Conservation (phyloP, 1,140 invertebrate species). For the Bombus waltoni region DNA sequence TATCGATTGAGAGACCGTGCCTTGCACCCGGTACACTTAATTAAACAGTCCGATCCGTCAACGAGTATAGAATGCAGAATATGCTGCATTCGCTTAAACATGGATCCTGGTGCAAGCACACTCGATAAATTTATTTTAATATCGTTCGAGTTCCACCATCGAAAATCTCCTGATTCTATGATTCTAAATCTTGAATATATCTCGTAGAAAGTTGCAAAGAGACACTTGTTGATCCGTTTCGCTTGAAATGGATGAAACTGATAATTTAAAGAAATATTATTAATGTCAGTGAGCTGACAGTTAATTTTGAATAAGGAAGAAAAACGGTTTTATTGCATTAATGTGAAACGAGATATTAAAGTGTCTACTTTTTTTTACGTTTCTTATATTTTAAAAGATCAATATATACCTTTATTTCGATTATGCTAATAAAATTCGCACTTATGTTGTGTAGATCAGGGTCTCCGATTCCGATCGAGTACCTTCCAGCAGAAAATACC, state of each 20-base stretch:
- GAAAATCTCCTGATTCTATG: no score
- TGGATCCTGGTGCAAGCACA: slow-evolving; percentile 53
- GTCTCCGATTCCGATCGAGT: slow-evolving; percentile 95
- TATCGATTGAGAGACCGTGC: slow-evolving; percentile 66
- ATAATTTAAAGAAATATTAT: background rate
- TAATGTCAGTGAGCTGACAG: background rate
- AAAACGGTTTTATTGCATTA: background rate
- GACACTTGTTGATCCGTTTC: background rate
- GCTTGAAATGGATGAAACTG: background rate
- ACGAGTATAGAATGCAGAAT: slow-evolving; percentile 7
- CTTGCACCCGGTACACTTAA: slow-evolving; percentile 57
- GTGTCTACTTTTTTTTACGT: background rate
- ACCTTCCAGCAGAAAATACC: slow-evolving; percentile 94
- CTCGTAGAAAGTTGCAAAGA: background rate
- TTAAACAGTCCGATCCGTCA: slow-evolving; percentile 2
- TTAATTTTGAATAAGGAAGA: background rate
- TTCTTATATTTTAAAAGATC: background rate
- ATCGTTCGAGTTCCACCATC: background rate
- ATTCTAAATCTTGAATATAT: background rate
- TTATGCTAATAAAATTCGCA: slow-evolving; percentile 36
- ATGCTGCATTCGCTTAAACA: background rate
- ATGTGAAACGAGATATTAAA: background rate
- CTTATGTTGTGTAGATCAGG: slow-evolving; percentile 86
- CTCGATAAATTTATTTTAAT: slow-evolving; percentile 40
- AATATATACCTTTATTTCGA: background rate